These are phyloP conservation scores for Melanotus villosus DNA, from an alignment of 2,888 invertebrate genomes.

Conservation along the genomic window DNA sequence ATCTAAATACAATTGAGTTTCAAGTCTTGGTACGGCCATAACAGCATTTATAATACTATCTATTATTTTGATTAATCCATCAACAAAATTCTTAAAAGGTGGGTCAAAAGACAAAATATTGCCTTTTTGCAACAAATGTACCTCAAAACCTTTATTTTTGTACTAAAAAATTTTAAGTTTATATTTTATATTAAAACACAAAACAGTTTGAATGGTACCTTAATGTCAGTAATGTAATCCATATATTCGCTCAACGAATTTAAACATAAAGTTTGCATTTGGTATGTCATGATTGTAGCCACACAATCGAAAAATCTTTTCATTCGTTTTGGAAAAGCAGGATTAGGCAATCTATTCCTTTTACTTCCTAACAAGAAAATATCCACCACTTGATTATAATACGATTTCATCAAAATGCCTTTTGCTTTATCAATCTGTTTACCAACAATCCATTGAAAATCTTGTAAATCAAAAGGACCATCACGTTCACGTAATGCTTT, in stretches of 20 bases:
- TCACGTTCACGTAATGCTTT: conserved; percentile 72
- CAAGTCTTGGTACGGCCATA: conserved; percentile 81
- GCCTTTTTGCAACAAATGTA: conserved; percentile 73
- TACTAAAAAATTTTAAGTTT: conserved; percentile 71
- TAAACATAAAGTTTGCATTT: conserved; percentile 85
- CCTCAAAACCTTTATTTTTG: conserved; percentile 78
- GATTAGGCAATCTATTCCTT: conserved; percentile 78
- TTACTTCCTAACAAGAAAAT: conserved; percentile 79
- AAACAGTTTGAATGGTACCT: conserved; percentile 77
- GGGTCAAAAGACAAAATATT: conserved; percentile 81
- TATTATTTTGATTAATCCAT: conserved; percentile 78
- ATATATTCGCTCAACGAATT: conserved; percentile 85
- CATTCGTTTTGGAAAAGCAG: conserved; percentile 76
- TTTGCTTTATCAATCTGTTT: conserved; percentile 79
- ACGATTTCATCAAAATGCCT: conserved; percentile 75
- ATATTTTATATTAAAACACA: not conserved
- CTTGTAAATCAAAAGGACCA: conserved; percentile 78
- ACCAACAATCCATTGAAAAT: conserved; percentile 73
- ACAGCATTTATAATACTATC: conserved; percentile 84
- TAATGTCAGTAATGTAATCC: conserved; percentile 82
- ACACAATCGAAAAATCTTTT: conserved; percentile 88
- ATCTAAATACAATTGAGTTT: conserved; percentile 83
- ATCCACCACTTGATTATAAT: conserved; percentile 76
- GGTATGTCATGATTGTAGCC: conserved; percentile 89
- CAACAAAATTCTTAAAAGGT: conserved; percentile 80